Percentiles rank a stretch among this genome's conserved stretches.
phyloP scores from a whole-genome alignment of 2,797 vertebrate genomes.

The Podarcis siculus region DNA sequence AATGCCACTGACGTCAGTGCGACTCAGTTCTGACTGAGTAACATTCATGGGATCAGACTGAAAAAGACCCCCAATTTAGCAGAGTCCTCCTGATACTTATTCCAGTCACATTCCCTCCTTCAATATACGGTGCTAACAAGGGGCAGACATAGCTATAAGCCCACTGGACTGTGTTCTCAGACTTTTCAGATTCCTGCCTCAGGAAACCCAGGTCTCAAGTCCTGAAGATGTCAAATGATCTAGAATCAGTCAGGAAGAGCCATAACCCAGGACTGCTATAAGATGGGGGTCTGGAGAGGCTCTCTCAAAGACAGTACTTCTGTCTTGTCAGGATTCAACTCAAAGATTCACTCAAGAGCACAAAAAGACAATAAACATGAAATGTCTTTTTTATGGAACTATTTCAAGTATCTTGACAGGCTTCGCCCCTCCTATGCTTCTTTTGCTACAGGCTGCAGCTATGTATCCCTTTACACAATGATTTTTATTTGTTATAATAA shows the following conservation, averaged over 20 bases:
- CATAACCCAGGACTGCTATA: too few species aligned
- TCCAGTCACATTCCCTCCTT: neutral
- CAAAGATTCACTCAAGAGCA: neutral
- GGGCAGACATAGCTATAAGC: neutral
- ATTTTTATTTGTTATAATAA: constrained; percentile 24
- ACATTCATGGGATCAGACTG: too few species aligned
- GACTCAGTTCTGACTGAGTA: neutral
- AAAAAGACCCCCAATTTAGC: too few species aligned
- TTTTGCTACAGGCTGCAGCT: constrained; percentile 28
- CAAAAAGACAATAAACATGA: neutral
- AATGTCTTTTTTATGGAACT: neutral
- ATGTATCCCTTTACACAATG: neutral
- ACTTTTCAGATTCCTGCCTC: neutral
- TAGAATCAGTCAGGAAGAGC: too few species aligned
- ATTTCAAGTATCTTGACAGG: constrained; percentile 5
- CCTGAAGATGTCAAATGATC: neutral
- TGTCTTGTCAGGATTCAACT: too few species aligned
- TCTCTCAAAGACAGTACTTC: neutral
- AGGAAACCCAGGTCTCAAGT: neutral
- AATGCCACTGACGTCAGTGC: neutral
- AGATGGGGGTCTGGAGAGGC: neutral
- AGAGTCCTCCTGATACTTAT: too few species aligned
- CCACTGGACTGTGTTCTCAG: neutral
- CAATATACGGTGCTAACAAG: neutral
- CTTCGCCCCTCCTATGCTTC: neutral